Percentiles rank a stretch among this genome's conserved stretches.
phyloP scores from a whole-genome alignment of 2,888 invertebrate species.

The Plebejus melissa region DNA sequence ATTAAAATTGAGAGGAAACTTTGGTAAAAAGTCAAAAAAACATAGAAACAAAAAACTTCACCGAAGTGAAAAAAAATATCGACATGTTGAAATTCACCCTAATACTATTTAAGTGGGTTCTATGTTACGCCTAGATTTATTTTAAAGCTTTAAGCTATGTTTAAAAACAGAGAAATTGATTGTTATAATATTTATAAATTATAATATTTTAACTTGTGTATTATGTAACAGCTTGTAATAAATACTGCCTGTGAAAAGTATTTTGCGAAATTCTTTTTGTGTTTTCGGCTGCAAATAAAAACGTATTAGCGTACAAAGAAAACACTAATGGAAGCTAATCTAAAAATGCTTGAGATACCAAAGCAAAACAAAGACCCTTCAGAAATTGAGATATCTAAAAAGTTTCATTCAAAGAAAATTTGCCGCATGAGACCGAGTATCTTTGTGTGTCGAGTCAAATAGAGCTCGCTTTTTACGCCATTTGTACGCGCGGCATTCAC shows the following conservation, averaged over 20 bases:
- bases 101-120: neutral
- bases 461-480: neutral
- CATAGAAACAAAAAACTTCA: too few relatives aligned
- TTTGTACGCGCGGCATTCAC: neutral
- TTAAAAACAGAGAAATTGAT: too few relatives aligned
- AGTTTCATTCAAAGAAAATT: conserved; percentile 4
- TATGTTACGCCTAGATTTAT: neutral
- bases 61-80: too few relatives aligned
- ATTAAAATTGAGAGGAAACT: too few relatives aligned
- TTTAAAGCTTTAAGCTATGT: too few relatives aligned
- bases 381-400: neutral
- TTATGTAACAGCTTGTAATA: neutral
- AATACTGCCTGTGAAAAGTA: neutral
- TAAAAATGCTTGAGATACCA: conserved; percentile 15
- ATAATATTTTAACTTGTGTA: neutral
- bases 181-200: too few relatives aligned
- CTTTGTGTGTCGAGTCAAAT: neutral
- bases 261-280: neutral
- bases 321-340: conserved; percentile 9
- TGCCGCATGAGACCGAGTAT: neutral
- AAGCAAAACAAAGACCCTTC: conserved; percentile 6
- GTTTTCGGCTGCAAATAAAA: neutral
- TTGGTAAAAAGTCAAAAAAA: too few relatives aligned
- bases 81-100: too few relatives aligned
- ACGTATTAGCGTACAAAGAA: neutral